Evolutionary conservation across 2,888 invertebrate genomes (phyloP), one percentile per base, ranked within the genome.

Genomic region (Drosophila kokeensis): DNA sequence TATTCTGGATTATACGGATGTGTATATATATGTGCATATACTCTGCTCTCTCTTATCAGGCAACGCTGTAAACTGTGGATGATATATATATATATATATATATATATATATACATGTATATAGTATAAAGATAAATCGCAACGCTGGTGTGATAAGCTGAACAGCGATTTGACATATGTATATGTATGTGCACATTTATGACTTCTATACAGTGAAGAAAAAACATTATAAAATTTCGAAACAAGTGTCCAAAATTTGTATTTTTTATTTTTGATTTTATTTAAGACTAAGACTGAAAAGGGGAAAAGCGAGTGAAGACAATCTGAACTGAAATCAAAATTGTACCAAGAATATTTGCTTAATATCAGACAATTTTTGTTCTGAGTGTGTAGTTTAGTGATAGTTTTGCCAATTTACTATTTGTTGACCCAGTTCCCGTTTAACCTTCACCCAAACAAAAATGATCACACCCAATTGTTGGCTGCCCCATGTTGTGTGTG

Each of bases 381-480:
- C 4, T 15, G 10, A 0, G 24, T 62, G 53, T 18, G 18, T 32
- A n/a, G 13, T 29, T 7, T 24, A 24, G 24, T 24, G 48, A 34
- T 34, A 32, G 32, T 32, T 58, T 45, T 15, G 38, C 24, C 29
- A 15, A 8, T 2, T 13, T 32, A 48, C 11, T 5, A 30, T 45
- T 34, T 45, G 24, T 54, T 73, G 73, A 62, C 77, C 77, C 63
- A 78, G 50, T 79, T 79, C 80, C 80, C 61, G 61, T 48, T 70
- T 61, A 45, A 61, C 77, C 76, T 78, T 69, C 78, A 24, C 10
- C 55, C 29, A 21, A 30, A 29, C 32, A n/a, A 34, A 21, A n/a
- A 32, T 42, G 29, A 24, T 5, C 49, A 32, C 60, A 40, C 50
- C 34, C 40, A 66, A 49, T 48, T 36, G 24, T 15, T 65, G 38